These are phyloP conservation scores for Eupeodes corollae DNA, from an alignment of 1,140 invertebrate species.

Conservation along the genomic window DNA sequence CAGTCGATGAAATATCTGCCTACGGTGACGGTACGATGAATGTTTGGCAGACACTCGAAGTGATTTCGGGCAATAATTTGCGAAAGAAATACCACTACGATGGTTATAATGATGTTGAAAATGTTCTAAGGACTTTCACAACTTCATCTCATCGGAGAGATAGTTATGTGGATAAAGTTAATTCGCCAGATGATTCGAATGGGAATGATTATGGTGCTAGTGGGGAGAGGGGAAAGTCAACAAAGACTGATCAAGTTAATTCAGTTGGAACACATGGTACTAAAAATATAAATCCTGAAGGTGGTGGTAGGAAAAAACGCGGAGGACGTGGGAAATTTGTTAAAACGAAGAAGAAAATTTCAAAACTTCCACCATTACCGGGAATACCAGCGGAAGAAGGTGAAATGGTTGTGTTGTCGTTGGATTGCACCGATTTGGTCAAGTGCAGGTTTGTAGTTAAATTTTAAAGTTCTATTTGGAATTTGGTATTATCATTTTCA, in stretches of 20 bases:
- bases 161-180: constrained; percentile 23
- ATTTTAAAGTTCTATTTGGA: no score
- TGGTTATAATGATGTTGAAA: constrained; percentile 26
- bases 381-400: no score
- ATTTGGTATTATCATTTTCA: no score
- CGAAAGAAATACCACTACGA: constrained; percentile 33
- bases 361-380: no score
- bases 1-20: constrained; percentile 31
- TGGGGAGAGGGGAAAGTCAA: neutral
- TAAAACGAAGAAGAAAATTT: no score
- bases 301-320: no score
- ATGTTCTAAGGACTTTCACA: constrained; percentile 25
- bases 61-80: constrained; percentile 23
- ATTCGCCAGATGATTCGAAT: constrained; percentile 6
- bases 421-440: constrained; percentile 27
- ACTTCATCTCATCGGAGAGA: constrained; percentile 27
- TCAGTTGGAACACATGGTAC: no score
- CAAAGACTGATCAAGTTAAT: no score
- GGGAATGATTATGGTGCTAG: constrained; percentile 5
- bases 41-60: constrained; percentile 34
- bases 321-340: no score
- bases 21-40: constrained; percentile 35
- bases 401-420: neutral
- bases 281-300: no score
- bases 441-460: constrained; percentile 29